These are phyloP conservation scores for Rhinophrynus dorsalis DNA, from an alignment of 2,797 vertebrate genomes.

Conservation along the genomic window DNA sequence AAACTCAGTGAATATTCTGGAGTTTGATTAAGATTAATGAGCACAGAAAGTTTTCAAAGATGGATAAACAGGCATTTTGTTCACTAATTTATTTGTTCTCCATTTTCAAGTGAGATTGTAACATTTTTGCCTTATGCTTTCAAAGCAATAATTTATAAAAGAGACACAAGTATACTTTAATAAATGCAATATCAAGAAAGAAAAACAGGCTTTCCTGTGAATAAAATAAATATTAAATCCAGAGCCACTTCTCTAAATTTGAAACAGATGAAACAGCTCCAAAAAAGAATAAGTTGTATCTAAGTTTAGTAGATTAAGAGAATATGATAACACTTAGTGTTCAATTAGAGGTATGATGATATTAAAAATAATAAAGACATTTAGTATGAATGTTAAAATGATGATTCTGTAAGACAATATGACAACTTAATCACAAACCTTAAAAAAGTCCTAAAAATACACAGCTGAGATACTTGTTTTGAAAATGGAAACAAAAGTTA, in stretches of 20 bases:
- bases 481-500: too few species aligned
- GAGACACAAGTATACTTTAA: constrained; percentile 1
- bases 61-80: constrained; percentile 52
- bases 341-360: too few species aligned
- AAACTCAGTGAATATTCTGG: constrained; percentile 59
- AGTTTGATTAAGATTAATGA: constrained; percentile 65
- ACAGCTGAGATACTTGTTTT: too few species aligned
- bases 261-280: too few species aligned
- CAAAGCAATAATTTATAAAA: constrained; percentile 28
- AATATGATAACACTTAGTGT: too few species aligned
- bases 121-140: constrained; percentile 47
- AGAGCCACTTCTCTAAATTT: neutral
- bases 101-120: constrained; percentile 60
- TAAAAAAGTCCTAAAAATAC: too few species aligned
- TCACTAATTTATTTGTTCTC: constrained; percentile 65
- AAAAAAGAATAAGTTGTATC: too few species aligned
- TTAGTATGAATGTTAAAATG: too few species aligned
- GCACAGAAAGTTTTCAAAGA: constrained; percentile 59
- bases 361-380: too few species aligned
- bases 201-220: neutral
- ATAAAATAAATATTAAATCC: neutral
- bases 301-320: too few species aligned
- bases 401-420: too few species aligned
- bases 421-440: too few species aligned
- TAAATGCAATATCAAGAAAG: neutral